Base-by-base conservation (phyloP, 2,113 vertebrate species). In the Tupaia tana region DNA sequence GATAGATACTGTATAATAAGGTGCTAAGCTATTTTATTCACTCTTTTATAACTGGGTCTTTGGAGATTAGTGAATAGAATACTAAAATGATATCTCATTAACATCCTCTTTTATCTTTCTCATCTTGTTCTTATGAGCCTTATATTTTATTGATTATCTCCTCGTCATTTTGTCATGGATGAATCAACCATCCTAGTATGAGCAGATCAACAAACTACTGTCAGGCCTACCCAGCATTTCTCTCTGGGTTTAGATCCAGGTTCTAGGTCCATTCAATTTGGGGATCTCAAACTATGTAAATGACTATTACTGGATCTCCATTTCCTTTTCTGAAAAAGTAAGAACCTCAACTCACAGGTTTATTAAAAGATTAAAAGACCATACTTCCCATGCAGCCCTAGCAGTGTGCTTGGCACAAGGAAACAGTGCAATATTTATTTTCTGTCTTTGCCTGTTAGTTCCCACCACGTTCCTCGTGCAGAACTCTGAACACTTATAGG, bases 21-120 rank as follows among this genome's bases (percentile, higher is more conserved):
- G 89, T 64, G 29, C 12, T 74, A 74, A 79, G 25, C 14, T 86
- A 79, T 89, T 91, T 89, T 81, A 73, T 69, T 79, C 27, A 61
- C 24, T 86, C 43, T 93, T 82, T 96, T 43, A 83, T 85, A 67
- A 52, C 56, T 24, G 18, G 58, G 61, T 89, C 78, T 96, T 73
- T 54, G 52, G 69, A 94, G 64, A 84, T 84, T 25, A 84, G 69
- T 25, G 69, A 95, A 71, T 61, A 86, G 70, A 92, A 91, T 91
- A 89, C 79, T 91, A 92, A 80, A 87, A 86, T 58, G 6, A 86
- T 34, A 86, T 16, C 75, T 82, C 31, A 25, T 10, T 63, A 86
- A 66, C 15, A 66, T 75, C 25, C 56, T 4, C 13, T 34, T 64
- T 96, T 82, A 82, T 89, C 31, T 59, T 93, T 84, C 20, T n/a